These are phyloP conservation scores for Galaxea fascicularis DNA, from an alignment of 92 coral and sea anemone species.

Conservation along the genomic window DNA sequence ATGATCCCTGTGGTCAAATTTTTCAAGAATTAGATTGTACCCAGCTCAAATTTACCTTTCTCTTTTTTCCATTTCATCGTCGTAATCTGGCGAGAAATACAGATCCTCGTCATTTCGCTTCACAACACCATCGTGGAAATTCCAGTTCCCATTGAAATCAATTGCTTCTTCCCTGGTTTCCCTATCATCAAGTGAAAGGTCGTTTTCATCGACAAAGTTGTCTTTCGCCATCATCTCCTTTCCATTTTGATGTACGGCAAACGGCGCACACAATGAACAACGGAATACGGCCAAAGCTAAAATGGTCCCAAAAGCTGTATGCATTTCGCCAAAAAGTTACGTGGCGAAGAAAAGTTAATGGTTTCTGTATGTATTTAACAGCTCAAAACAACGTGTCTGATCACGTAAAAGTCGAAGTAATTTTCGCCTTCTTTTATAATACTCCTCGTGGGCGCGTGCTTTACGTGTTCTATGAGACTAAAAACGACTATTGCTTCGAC, in stretches of 20 bases:
- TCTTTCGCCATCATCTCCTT: neutral
- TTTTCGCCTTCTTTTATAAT: neutral
- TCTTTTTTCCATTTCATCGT: constrained; percentile 3
- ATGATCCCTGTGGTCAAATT: neutral
- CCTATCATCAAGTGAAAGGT: constrained; percentile 18
- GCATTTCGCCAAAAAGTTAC: neutral
- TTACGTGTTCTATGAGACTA: neutral
- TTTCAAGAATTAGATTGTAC: neutral
- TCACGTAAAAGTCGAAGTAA: too few relatives aligned
- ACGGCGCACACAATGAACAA: neutral
- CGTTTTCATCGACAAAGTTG: constrained; percentile 3
- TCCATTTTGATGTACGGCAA: neutral
- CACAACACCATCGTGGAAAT: neutral
- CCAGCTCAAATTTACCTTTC: neutral
- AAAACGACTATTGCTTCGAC: neutral
- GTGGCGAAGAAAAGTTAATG: neutral
- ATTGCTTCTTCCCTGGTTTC: neutral
- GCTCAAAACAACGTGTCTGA: too few relatives aligned
- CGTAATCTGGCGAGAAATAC: constrained; percentile 15
- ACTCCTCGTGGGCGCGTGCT: neutral
- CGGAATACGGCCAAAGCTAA: neutral
- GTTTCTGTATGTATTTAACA: neutral
- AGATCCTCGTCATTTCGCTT: constrained; percentile 11
- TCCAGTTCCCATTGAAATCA: neutral
- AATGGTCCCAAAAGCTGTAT: neutral